phyloP scores from a whole-genome alignment of 2,888 invertebrate species.

The Serrognathus titanus region DNA sequence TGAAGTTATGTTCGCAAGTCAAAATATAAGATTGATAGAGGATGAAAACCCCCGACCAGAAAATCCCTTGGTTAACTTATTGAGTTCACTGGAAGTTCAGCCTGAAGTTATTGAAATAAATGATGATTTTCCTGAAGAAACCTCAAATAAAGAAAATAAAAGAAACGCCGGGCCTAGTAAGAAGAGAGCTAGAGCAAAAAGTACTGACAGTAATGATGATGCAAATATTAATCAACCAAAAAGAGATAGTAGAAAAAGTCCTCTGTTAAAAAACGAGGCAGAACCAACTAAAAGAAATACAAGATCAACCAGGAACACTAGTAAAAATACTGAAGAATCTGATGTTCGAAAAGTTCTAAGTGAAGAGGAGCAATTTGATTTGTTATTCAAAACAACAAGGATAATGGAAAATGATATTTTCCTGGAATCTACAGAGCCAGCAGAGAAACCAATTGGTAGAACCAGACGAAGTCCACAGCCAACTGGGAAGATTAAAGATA shows the following conservation, averaged over 20 bases:
- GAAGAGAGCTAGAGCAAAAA: background rate
- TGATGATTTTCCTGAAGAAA: background rate
- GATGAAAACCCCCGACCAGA: slow-evolving; percentile 19
- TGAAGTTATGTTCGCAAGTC: slow-evolving; percentile 31
- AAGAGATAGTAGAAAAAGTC: background rate
- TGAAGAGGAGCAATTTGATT: background rate
- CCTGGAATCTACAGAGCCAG: too few species aligned
- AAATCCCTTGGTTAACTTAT: slow-evolving; percentile 25
- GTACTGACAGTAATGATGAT: slow-evolving; percentile 3
- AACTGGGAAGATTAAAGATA: too few species aligned
- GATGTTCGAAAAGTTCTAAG: background rate
- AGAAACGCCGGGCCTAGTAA: background rate
- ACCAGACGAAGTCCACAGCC: too few species aligned
- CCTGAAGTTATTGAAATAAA: background rate
- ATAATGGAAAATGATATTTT: background rate
- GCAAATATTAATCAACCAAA: background rate
- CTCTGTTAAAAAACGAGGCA: too few species aligned
- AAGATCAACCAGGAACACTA: background rate
- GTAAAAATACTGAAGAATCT: background rate
- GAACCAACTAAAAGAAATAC: background rate
- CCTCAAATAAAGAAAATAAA: background rate
- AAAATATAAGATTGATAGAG: slow-evolving; percentile 20
- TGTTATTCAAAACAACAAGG: background rate
- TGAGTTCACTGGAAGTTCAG: slow-evolving; percentile 11
- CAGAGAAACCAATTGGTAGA: too few species aligned